A percentile compares a stretch with the other conserved stretches of the same genome.
These are phyloP conservation scores for Carlito syrichta DNA, from an alignment of 2,113 vertebrate genomes.

Conservation along the genomic window DNA sequence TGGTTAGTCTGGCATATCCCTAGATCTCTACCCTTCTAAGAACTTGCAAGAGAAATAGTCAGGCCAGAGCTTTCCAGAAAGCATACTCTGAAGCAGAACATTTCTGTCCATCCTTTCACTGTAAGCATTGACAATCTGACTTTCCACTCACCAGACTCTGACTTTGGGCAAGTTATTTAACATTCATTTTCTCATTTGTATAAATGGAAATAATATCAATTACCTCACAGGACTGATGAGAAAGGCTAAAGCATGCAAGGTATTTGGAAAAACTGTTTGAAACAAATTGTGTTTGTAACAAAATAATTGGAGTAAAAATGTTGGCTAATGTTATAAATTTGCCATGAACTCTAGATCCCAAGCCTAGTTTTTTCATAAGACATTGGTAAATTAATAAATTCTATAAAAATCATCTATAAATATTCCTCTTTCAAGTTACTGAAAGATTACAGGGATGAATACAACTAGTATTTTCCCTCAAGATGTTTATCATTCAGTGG, in stretches of 20 bases:
- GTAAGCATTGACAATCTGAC: accelerated
- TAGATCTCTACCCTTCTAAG: neutral
- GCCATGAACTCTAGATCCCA: neutral
- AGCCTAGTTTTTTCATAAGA: neutral
- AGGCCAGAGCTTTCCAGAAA: neutral
- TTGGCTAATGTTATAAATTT: neutral
- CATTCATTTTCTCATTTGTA: neutral
- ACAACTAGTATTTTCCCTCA: neutral
- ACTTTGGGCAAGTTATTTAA: neutral
- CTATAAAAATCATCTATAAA: neutral
- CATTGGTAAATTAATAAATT: neutral
- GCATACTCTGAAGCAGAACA: neutral
- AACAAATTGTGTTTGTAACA: neutral
- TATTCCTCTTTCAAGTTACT: neutral
- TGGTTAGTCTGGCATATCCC: neutral
- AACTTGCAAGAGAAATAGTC: neutral
- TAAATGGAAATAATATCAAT: neutral
- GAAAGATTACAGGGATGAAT: neutral
- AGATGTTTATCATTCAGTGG: neutral
- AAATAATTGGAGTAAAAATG: neutral
- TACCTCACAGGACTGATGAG: neutral
- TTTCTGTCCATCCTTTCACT: neutral
- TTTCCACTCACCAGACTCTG: neutral
- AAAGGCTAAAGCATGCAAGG: neutral
- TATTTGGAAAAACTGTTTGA: too few relatives aligned